Evolutionary conservation across 2,797 vertebrate genomes (phyloP), one percentile per base, ranked within the genome.

Genomic region (Urosaurus nigricauda): DNA sequence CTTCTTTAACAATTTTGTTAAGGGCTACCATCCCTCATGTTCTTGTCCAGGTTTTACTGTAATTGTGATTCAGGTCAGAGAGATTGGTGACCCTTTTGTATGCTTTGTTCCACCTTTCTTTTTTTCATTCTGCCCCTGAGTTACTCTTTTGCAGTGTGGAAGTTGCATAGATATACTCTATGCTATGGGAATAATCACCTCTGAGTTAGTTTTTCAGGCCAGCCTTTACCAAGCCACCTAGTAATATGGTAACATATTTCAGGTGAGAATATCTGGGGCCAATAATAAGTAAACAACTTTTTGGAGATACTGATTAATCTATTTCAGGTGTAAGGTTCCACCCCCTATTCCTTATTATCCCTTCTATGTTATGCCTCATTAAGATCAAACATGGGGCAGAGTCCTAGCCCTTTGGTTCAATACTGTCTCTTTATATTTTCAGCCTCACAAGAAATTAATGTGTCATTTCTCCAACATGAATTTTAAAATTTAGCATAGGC

Each of bases 401-500:
- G 87, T 75, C 86, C 85, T 94, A 91, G 43, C 43, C 5, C 43
- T 43, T 43, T 43, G 43, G 73, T 56, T 77, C 90, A 77, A 32
- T 87, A 87, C 63, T 93, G 83, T 93, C 86, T 92, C 82, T 89
- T 6, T 35, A 74, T 79, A 89, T 90, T 93, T 88, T 32, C 93
- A 84, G 88, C 74, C 24, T 90, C 88, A 12, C 74, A 43, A 77
- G 79, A 75, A 73, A 89, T 47, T 47, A n/a, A 84, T 92, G 77
- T 73, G 77, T 88, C 79, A 92, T 94, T 91, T 94, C 87, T 91
- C 90, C n/a, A 21, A 40, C 0, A 5, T 88, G 43, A 88, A 88
- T 94, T 92, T 24, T 89, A 90, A 94, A 92, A 89, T 21, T 11
- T 86, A 91, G 89, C 85, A 91, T 68, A 68, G 63, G 79, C 90